Evolutionary conservation across 2,888 invertebrate species (phyloP).

Genomic region (Hirtodrosophila confusa): DNA sequence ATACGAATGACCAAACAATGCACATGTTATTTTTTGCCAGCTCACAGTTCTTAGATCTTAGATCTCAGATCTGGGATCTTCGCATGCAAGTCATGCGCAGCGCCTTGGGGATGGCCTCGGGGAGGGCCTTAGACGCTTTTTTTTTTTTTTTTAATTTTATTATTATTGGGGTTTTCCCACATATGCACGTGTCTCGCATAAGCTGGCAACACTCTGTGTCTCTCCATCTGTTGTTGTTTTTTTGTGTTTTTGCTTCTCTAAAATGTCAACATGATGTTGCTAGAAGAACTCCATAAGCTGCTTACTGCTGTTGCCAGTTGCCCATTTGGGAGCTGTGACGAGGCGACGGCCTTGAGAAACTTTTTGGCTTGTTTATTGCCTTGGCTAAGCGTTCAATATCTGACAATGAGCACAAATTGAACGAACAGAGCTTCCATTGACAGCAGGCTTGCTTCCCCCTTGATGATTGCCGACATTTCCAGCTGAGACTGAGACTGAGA

Average conservation of each 20-base stretch:
- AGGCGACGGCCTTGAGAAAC: constrained; percentile 49
- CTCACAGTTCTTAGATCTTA: constrained; percentile 27
- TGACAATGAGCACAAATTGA: constrained; percentile 53
- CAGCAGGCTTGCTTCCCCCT: constrained; percentile 8
- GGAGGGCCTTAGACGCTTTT: constrained; percentile 2
- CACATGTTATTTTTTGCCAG: constrained; percentile 15
- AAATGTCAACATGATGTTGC: constrained; percentile 61
- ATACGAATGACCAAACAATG: constrained; percentile 23
- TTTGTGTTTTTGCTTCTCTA: constrained; percentile 9
- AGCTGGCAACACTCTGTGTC: constrained; percentile 3
- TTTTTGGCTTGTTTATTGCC: constrained; percentile 49
- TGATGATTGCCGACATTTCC: constrained; percentile 39
- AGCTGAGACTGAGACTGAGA: constrained; percentile 14
- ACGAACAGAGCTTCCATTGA: constrained; percentile 29
- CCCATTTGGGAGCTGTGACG: constrained; percentile 27
- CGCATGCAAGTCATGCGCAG: constrained; percentile 54
- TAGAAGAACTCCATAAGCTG: constrained; percentile 43
- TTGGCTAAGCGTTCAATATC: constrained; percentile 42
- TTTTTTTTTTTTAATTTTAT: not conserved
- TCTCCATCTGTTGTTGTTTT: constrained; percentile 6
- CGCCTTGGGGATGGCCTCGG: constrained; percentile 1
- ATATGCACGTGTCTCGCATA: constrained; percentile 12
- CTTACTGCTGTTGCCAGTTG: constrained; percentile 38
- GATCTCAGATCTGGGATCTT: constrained; percentile 37
- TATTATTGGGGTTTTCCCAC: constrained; percentile 52